These are phyloP conservation scores for Peromyscus nudipes DNA, from an alignment of 2,797 vertebrate genomes.

Conservation along the genomic window DNA sequence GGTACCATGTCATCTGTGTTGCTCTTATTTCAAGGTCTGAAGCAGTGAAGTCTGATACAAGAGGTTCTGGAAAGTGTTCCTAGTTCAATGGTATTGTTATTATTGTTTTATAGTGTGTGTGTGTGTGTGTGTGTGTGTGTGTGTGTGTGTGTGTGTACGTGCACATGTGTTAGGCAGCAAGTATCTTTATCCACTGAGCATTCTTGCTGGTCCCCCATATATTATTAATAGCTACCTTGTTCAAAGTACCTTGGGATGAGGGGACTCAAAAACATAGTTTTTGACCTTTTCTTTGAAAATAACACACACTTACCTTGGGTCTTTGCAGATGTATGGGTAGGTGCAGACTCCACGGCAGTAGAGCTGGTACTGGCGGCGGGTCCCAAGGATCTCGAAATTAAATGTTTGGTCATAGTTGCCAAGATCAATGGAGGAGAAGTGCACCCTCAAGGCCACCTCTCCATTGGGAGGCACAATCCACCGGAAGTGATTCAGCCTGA, in stretches of 20 bases:
- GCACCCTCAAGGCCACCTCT: slow-evolving; percentile 89
- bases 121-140: neutral
- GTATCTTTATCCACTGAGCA: neutral
- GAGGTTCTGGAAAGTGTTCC: neutral
- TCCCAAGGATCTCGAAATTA: slow-evolving; percentile 94
- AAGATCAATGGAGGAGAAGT: slow-evolving; percentile 89
- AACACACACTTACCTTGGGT: slow-evolving; percentile 90
- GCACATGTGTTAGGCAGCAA: neutral
- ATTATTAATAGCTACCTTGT: neutral
- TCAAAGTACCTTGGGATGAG: neutral
- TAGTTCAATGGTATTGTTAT: neutral
- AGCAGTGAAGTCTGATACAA: neutral
- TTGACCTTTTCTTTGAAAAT: neutral
- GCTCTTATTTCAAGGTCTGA: neutral
- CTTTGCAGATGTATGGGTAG: slow-evolving; percentile 92
- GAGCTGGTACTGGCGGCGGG: slow-evolving; percentile 90
- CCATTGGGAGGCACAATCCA: slow-evolving; percentile 92
- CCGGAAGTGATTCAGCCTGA: slow-evolving; percentile 91
- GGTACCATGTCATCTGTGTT: neutral
- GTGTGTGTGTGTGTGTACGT: neutral
- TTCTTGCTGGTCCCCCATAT: neutral
- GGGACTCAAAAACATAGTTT: neutral
- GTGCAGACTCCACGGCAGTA: slow-evolving; percentile 90
- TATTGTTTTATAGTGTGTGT: neutral
- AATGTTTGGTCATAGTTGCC: slow-evolving; percentile 92